Base-by-base conservation (phyloP, 2,113 vertebrate genomes). In the Hippocampus guttulatus region DNA sequence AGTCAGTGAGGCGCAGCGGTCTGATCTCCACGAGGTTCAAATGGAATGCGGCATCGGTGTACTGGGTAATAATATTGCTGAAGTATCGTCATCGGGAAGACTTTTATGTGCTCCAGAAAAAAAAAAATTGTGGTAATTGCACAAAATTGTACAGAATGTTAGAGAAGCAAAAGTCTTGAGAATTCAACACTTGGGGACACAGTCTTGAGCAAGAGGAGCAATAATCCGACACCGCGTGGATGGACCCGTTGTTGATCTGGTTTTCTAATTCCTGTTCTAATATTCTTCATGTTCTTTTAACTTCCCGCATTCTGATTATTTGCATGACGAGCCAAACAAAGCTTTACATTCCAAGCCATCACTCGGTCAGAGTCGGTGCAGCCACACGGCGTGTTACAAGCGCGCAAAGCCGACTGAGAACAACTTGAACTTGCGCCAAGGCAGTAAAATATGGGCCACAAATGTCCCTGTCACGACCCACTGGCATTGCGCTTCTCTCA, bases 381-480 rank as follows among this genome's bases (percentile, higher is more conserved):
- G 76, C 70, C 49, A 70, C 64, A 57, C 61, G 20, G 72, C 58
- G 58, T 30, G 27, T 77, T 71, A 63, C 67, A 67, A 67, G 74
- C 78, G 72, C 75, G 76, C 74, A 75, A 74, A 86, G 83, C 81
- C 75, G 77, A 77, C 68, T 51, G 58, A 73, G 71, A 57, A 78
- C 68, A 30, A 75, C 75, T 86, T 87, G 81, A 81, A 72, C 68
- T 15, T 5, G 18, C n/a, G 83, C 87, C 87, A 86, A 65, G 76
- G 74, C 76, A 67, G 80, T 88, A 83, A 87, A 84, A 84, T 82
- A 88, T 68, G 82, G 86, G 72, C 85, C 77, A 83, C 84, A 84
- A 87, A 78, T 76, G 80, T 82, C 81, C 76, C 81, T 70, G 81
- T 84, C 66, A 23, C 79, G 85, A 86, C 88, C 85, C 76, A 64